A percentile compares a stretch with the other conserved stretches of the same genome.
These are phyloP conservation scores for Littorina saxatilis DNA, from an alignment of 1,140 invertebrate genomes.

Conservation along the genomic window DNA sequence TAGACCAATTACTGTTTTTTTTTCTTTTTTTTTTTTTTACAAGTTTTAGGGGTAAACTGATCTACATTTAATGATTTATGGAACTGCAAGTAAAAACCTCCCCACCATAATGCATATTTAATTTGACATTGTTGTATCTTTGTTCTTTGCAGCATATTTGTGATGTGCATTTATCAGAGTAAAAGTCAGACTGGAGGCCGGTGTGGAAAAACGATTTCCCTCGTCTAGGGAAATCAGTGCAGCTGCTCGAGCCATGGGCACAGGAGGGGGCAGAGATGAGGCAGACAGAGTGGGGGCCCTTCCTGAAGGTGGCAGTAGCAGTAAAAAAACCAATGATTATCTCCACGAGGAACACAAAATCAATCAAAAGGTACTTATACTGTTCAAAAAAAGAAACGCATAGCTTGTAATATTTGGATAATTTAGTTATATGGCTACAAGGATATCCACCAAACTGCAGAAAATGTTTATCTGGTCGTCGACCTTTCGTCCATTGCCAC, in stretches of 20 bases:
- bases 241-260: slow-evolving; percentile 6
- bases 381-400: too few relatives aligned
- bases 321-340: slow-evolving; percentile 59
- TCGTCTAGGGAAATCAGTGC: neutral
- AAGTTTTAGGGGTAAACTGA: too few relatives aligned
- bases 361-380: slow-evolving; percentile 57
- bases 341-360: slow-evolving; percentile 60
- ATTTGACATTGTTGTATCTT: too few relatives aligned
- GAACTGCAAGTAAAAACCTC: too few relatives aligned
- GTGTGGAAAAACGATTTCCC: neutral
- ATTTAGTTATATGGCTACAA: slow-evolving; percentile 5
- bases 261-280: neutral
- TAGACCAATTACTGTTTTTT: too few relatives aligned
- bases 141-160: neutral
- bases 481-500: neutral
- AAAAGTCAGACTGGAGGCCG: neutral
- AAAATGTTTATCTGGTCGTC: neutral
- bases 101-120: too few relatives aligned
- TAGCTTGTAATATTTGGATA: too few relatives aligned
- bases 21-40: too few relatives aligned
- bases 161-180: neutral
- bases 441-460: neutral
- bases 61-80: too few relatives aligned
- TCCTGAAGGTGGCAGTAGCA: slow-evolving; percentile 10
- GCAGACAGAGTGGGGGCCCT: neutral